phyloP scores from a whole-genome alignment of 2,888 invertebrate genomes.

The Cheiracanthium punctorium region DNA sequence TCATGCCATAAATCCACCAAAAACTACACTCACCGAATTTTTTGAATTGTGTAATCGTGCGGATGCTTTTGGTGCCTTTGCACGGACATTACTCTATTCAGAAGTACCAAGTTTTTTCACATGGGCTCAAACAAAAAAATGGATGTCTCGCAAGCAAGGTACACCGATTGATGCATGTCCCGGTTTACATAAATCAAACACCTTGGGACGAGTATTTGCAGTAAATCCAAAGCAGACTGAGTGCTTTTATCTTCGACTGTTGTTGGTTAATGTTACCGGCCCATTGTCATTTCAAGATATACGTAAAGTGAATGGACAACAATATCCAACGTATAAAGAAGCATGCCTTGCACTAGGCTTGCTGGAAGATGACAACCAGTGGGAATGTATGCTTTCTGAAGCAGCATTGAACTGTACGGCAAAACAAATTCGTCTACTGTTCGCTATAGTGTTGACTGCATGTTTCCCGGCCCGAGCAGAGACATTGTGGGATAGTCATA shows the following conservation, averaged over 20 bases:
- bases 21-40: no score
- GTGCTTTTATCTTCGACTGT: conserved; percentile 23
- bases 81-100: no score
- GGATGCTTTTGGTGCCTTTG: no score
- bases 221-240: conserved; percentile 5
- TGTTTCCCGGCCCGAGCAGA: conserved; percentile 21
- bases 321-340: background rate
- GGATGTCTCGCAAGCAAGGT: no score
- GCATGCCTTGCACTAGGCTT: conserved; percentile 40
- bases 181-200: background rate
- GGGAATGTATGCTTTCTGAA: conserved; percentile 39
- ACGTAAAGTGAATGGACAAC: conserved; percentile 7
- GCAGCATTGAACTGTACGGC: conserved; percentile 37
- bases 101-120: no score
- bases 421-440: conserved; percentile 36
- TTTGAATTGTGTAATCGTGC: no score
- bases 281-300: conserved; percentile 19
- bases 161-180: background rate
- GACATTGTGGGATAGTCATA: background rate
- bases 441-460: conserved; percentile 38
- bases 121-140: no score
- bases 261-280: conserved; percentile 14
- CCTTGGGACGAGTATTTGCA: background rate
- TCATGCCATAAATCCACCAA: no score
- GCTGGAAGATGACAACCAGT: conserved; percentile 44